These are phyloP conservation scores for Helicoverpa assulta DNA, from an alignment of 2,888 invertebrate species.

Conservation along the genomic window DNA sequence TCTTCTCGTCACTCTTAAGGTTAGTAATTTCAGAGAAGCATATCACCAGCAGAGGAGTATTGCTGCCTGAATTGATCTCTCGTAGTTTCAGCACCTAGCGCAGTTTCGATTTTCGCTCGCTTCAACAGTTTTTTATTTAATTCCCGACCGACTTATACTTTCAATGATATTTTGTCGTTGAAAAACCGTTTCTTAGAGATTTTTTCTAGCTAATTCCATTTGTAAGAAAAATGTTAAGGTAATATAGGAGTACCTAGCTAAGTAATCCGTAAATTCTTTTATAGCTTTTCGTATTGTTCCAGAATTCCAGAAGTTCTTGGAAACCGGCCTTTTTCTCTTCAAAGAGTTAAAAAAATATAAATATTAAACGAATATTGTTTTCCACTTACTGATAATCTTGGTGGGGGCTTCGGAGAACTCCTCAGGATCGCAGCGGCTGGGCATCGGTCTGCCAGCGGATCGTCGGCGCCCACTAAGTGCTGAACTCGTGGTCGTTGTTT, in stretches of 20 bases:
- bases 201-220: no score
- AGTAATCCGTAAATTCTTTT: no score
- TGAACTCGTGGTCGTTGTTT: constrained; percentile 89
- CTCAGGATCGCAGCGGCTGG: constrained; percentile 83
- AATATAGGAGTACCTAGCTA: no score
- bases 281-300: no score
- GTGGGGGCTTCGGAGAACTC: constrained; percentile 84
- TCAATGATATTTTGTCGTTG: not conserved
- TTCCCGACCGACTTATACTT: not conserved
- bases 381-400: constrained; percentile 77
- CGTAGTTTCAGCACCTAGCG: not conserved
- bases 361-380: not conserved
- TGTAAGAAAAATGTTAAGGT: no score
- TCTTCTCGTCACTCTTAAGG: no score
- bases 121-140: not conserved
- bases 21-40: not conserved
- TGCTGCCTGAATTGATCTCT: not conserved
- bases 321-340: not conserved
- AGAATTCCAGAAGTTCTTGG: no score
- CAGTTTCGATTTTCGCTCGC: not conserved
- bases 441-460: constrained; percentile 80
- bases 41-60: not conserved
- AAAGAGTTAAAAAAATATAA: no score
- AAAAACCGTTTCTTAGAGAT: no score
- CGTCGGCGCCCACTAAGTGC: constrained; percentile 87